Conservation (phyloP, 2,113 vertebrate genomes). For the Copsychus sechellarum region DNA sequence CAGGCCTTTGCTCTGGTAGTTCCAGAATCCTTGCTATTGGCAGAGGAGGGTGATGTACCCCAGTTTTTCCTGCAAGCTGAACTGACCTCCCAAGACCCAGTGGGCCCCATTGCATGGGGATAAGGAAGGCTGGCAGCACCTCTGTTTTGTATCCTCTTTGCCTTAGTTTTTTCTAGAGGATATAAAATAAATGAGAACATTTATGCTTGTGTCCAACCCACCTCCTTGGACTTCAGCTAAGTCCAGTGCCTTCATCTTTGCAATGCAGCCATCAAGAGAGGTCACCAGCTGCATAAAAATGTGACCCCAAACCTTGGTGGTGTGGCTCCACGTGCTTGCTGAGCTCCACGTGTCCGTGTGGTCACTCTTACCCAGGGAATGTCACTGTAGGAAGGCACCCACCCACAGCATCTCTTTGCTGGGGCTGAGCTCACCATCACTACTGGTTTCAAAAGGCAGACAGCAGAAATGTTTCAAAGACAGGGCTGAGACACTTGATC, state of each 20-base stretch:
- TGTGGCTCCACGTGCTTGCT: background rate
- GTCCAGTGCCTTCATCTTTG: background rate
- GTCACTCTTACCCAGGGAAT: background rate
- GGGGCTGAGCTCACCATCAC: background rate
- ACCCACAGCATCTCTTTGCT: background rate
- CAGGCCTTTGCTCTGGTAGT: background rate
- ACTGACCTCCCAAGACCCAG: background rate
- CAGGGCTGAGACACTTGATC: background rate
- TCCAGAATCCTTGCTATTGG: background rate
- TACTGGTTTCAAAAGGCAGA: background rate
- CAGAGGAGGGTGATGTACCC: background rate
- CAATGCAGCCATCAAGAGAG: background rate
- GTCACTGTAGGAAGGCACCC: background rate
- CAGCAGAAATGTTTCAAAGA: background rate
- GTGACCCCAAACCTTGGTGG: background rate
- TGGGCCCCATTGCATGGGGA: background rate
- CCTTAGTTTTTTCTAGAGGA: background rate
- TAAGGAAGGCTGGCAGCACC: background rate
- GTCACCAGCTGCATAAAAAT: background rate
- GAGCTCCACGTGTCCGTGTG: background rate
- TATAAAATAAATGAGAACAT: background rate
- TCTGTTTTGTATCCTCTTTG: background rate
- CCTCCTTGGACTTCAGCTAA: background rate
- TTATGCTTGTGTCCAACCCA: rapidly evolving
- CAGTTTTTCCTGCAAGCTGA: rapidly evolving